phyloP scores from a whole-genome alignment of 2,113 vertebrate species.

The Trogon melanurus region DNA sequence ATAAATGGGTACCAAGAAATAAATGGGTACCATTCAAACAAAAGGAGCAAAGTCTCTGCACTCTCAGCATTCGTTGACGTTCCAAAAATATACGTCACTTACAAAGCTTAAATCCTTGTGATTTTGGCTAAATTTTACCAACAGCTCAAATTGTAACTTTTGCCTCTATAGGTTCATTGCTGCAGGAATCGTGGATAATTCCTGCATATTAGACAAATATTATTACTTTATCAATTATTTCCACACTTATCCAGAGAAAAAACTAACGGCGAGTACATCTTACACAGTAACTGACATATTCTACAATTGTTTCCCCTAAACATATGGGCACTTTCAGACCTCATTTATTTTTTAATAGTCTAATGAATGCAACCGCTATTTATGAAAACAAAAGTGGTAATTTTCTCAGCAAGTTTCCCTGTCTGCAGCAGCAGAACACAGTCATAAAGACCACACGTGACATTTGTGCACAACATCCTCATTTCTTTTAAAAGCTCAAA shows the following conservation, averaged over 20 bases:
- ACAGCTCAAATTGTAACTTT: neutral
- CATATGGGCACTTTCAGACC: neutral
- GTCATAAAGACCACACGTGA: neutral
- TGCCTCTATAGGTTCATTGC: neutral
- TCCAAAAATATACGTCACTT: neutral
- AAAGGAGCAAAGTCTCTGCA: neutral
- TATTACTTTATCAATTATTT: neutral
- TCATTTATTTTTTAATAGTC: neutral
- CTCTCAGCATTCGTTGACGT: neutral
- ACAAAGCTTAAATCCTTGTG: neutral
- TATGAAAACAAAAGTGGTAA: neutral
- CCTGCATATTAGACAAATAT: neutral
- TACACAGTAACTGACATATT: neutral
- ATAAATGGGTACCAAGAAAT: neutral
- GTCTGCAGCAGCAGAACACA: neutral
- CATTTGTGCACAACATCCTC: neutral
- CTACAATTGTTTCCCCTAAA: neutral
- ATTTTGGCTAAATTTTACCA: neutral
- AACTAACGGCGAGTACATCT: neutral
- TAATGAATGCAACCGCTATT: constrained; percentile 7
- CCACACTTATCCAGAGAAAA: neutral
- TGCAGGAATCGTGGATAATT: neutral
- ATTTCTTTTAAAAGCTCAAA: neutral
- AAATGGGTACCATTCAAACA: accelerated
- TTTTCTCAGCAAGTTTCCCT: neutral